phyloP scores from a whole-genome alignment of 2,113 vertebrate genomes.

The Plecotus auritus region DNA sequence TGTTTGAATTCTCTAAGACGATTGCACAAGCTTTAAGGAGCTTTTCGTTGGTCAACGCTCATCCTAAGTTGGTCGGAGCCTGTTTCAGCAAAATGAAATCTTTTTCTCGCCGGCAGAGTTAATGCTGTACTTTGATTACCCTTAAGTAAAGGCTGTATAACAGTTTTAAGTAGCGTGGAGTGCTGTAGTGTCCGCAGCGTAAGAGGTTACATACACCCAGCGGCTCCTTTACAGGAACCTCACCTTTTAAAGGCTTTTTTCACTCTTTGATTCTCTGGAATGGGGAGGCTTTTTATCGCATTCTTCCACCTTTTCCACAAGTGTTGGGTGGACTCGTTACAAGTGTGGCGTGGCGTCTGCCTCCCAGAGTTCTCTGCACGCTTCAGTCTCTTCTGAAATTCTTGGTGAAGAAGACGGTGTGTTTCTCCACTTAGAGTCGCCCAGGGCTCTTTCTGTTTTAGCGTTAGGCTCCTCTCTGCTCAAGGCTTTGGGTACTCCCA shows the following conservation, averaged over 20 bases:
- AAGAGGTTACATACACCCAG: not conserved
- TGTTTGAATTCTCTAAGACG: not conserved
- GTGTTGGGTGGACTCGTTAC: not conserved
- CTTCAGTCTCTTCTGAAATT: not conserved
- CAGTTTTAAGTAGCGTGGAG: not conserved
- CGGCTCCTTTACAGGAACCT: not conserved
- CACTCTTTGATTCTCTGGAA: not conserved
- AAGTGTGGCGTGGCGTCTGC: not conserved
- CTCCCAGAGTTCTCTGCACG: not conserved
- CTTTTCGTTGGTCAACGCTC: not conserved
- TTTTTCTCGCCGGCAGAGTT: not conserved
- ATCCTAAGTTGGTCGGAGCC: not conserved
- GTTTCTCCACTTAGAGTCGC: not conserved
- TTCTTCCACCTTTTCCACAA: not conserved
- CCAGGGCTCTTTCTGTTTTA: not conserved
- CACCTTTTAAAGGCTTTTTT: not conserved
- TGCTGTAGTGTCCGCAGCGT: not conserved
- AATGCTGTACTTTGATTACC: not conserved
- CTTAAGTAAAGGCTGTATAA: not conserved
- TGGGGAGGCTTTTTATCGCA: not conserved
- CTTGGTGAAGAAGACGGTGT: not conserved
- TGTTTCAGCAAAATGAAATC: conserved; percentile 37
- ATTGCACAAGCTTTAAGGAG: not conserved
- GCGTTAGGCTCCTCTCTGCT: not conserved
- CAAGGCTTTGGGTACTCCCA: not conserved